Conservation (phyloP, 2,797 vertebrate species). For the Aphelocoma californica region DNA sequence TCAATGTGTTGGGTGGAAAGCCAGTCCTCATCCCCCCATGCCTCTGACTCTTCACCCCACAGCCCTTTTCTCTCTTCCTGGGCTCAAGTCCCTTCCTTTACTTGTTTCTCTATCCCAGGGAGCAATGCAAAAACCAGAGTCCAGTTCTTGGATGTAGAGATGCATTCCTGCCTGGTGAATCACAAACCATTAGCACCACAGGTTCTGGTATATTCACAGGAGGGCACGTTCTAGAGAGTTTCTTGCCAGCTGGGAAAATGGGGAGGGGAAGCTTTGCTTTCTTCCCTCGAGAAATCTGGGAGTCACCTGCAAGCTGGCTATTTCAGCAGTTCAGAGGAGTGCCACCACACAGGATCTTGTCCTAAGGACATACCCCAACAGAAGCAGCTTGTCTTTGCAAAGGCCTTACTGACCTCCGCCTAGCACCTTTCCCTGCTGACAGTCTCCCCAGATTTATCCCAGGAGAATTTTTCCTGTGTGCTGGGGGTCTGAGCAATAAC, state of each 20-base stretch:
- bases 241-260: not conserved
- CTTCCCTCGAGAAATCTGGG: not conserved
- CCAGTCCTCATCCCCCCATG: not conserved
- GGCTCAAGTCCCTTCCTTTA: not conserved
- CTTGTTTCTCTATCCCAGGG: not conserved
- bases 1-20: not conserved
- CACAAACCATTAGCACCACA: not conserved
- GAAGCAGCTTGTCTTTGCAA: not conserved
- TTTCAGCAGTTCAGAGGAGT: not conserved
- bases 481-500: not conserved
- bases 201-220: not conserved
- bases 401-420: not conserved
- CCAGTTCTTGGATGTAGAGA: not conserved
- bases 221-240: not conserved
- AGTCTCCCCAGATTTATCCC: not conserved
- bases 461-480: not conserved
- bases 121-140: not conserved
- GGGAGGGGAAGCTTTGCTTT: not conserved
- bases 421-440: not conserved
- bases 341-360: not conserved
- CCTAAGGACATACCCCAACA: not conserved
- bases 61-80: not conserved
- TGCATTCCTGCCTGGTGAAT: conserved; percentile 6
- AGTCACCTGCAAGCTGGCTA: not conserved
- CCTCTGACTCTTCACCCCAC: not conserved